Conservation (phyloP, 2,113 vertebrate genomes). For the Ciconia stormi region DNA sequence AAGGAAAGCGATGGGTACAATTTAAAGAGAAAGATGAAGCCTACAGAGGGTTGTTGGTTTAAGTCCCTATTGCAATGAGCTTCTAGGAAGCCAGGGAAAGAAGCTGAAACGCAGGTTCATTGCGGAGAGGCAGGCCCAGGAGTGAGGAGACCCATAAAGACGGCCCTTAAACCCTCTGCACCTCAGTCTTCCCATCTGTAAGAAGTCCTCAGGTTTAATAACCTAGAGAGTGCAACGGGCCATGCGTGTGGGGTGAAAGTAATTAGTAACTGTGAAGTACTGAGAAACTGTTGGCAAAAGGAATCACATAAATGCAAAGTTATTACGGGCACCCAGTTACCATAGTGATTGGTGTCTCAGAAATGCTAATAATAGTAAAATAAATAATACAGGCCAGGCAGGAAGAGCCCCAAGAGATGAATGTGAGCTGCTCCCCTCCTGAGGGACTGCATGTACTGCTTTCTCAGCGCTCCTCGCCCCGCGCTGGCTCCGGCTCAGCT, state of each 20-base stretch:
- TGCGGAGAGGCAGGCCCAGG: not conserved
- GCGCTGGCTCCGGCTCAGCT: not conserved
- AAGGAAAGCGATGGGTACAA: not conserved
- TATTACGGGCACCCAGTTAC: conserved; percentile 53
- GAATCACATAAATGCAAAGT: not conserved
- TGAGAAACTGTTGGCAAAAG: not conserved
- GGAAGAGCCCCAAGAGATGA: conserved; percentile 54
- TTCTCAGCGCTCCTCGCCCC: conserved; percentile 39
- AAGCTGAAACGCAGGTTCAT: not conserved
- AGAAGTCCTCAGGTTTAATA: not conserved
- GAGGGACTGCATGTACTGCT: conserved; percentile 24
- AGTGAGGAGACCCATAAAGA: not conserved
- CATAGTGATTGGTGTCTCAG: conserved; percentile 55
- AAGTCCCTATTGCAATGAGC: not conserved
- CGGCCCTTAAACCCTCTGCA: not conserved
- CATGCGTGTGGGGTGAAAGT: accelerated
- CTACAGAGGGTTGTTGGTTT: not conserved
- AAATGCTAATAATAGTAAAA: conserved; percentile 69
- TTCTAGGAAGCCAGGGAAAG: not conserved
- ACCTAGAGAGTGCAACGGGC: not conserved
- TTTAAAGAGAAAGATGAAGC: not conserved
- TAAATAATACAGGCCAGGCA: conserved; percentile 60
- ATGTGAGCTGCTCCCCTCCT: conserved; percentile 38
- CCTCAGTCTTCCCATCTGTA: not conserved
- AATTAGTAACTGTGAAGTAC: not conserved